Conservation (phyloP, 2,888 invertebrate genomes). For the Napeogenes inachia region DNA sequence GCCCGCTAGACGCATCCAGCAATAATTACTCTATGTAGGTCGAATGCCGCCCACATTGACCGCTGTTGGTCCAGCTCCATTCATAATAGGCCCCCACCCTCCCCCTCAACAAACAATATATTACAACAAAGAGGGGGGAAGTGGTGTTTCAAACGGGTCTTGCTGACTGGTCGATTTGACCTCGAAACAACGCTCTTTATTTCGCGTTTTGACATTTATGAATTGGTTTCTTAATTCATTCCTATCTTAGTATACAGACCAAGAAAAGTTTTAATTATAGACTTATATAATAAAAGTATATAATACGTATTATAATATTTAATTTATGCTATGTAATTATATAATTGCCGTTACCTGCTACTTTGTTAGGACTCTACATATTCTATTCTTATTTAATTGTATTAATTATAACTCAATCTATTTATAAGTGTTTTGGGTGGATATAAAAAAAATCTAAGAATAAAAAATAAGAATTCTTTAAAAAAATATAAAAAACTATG, state of each 20-base stretch:
- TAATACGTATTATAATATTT: not conserved
- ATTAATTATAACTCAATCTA: no score
- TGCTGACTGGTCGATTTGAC: constrained; percentile 22
- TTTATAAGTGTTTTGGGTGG: no score
- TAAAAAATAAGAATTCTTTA: no score
- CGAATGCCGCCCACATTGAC: constrained; percentile 65
- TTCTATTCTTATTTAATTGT: no score
- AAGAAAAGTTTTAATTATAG: not conserved
- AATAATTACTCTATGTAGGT: constrained; percentile 74
- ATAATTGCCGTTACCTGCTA: no score
- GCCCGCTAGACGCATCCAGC: constrained; percentile 69
- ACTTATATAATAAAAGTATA: not conserved
- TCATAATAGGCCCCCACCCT: constrained; percentile 38
- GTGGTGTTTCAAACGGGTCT: constrained; percentile 15
- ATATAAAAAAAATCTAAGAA: no score
- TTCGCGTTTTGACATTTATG: constrained; percentile 5
- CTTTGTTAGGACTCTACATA: no score
- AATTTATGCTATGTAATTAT: not conserved
- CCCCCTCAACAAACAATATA: constrained; percentile 20
- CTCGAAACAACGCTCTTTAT: constrained; percentile 1
- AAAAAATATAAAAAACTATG: no score
- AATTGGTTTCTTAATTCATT: constrained; percentile 7
- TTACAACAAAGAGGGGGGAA: constrained; percentile 10
- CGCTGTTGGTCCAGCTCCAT: constrained; percentile 49
- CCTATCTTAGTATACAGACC: not conserved